phyloP scores from a whole-genome alignment of 2,888 invertebrate species.

The Monopis laevigella region DNA sequence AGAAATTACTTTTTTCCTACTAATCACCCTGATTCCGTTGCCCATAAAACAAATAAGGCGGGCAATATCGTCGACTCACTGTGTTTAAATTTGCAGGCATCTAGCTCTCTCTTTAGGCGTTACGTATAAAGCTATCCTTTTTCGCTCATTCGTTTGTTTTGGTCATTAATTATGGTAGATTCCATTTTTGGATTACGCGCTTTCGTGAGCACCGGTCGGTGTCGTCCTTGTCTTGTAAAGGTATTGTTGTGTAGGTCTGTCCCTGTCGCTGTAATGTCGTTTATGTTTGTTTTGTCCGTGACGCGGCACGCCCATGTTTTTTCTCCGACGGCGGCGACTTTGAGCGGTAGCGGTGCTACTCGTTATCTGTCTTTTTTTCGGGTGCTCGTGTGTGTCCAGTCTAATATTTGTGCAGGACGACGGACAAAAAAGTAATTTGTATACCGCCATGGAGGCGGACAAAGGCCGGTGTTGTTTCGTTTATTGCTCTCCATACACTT shows the following conservation, averaged over 20 bases:
- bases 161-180: constrained; percentile 55
- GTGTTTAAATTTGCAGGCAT: constrained; percentile 42
- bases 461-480: constrained; percentile 31
- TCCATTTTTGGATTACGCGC: constrained; percentile 58
- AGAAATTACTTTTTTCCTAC: constrained; percentile 42
- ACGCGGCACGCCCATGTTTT: constrained; percentile 52
- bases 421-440: constrained; percentile 48
- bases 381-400: constrained; percentile 45
- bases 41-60: constrained; percentile 30
- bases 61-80: constrained; percentile 50
- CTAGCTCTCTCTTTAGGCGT: constrained; percentile 19
- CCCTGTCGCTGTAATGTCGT: constrained; percentile 41
- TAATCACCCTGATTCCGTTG: constrained; percentile 28
- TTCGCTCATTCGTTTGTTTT: constrained; percentile 65
- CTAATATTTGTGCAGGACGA: constrained; percentile 58
- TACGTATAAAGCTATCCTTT: constrained; percentile 53
- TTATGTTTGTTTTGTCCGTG: constrained; percentile 63
- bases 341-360: constrained; percentile 58
- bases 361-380: constrained; percentile 50
- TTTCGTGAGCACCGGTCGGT: constrained; percentile 43
- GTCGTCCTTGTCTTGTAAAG: constrained; percentile 29
- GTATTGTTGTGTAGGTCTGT: constrained; percentile 21
- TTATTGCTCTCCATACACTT: constrained; percentile 32
- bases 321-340: constrained; percentile 39
- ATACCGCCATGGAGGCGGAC: constrained; percentile 36